phyloP scores from a whole-genome alignment of 1,140 invertebrate genomes.

The Formica exsecta region DNA sequence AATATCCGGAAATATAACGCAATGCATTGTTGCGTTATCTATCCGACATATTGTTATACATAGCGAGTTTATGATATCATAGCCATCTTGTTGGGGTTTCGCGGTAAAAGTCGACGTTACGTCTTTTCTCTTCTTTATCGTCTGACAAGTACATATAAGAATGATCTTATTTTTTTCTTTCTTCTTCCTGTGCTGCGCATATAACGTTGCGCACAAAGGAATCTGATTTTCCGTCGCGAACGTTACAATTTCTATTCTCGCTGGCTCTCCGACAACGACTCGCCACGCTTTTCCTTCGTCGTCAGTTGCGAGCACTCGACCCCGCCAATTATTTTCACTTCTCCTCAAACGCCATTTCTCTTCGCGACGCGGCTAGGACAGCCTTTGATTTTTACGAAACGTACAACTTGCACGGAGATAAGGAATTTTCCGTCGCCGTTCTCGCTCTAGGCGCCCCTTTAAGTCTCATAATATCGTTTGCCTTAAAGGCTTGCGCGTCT shows the following conservation, averaged over 20 bases:
- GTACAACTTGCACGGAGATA: slow-evolving; percentile 71
- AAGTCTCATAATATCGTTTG: slow-evolving; percentile 66
- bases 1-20: background rate
- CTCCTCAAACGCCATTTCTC: slow-evolving; percentile 11
- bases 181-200: too few species aligned
- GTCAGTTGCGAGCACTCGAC: background rate
- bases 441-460: slow-evolving; percentile 36
- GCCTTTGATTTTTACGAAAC: slow-evolving; percentile 79
- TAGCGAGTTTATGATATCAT: slow-evolving; percentile 14
- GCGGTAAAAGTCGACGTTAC: slow-evolving; percentile 9
- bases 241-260: background rate
- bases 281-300: background rate
- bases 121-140: slow-evolving; percentile 16
- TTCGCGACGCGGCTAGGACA: slow-evolving; percentile 57
- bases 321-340: slow-evolving; percentile 46
- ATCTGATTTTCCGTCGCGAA: slow-evolving; percentile 38
- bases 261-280: background rate
- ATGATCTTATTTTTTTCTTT: background rate
- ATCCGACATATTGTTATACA: background rate
- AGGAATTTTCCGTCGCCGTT: slow-evolving; percentile 81
- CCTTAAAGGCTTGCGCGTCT: background rate
- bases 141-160: slow-evolving; percentile 25
- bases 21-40: background rate
- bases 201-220: slow-evolving; percentile 17
- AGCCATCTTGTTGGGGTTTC: slow-evolving; percentile 6